Evolutionary conservation across 1,140 invertebrate genomes (phyloP).

Genomic region (Listronotus oregonensis): DNA sequence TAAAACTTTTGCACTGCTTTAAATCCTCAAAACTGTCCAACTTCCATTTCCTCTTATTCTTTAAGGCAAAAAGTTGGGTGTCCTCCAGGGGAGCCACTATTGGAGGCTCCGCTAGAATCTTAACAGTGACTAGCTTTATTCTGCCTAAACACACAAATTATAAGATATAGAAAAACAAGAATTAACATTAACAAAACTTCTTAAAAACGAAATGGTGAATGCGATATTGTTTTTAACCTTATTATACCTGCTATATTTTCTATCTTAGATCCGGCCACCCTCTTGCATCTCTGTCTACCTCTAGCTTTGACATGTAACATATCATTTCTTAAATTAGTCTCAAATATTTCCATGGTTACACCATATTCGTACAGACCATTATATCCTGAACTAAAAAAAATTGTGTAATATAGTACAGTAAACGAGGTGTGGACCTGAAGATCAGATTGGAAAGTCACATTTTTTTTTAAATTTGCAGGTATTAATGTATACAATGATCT

Average conservation of each 20-base stretch:
- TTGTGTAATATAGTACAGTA: conserved; percentile 20
- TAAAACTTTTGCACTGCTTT: conserved; percentile 41
- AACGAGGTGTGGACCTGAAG: neutral
- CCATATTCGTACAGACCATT: conserved; percentile 48
- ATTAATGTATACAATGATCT: too few relatives aligned
- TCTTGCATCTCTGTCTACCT: conserved; percentile 51
- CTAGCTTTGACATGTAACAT: conserved; percentile 51
- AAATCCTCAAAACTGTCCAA: conserved; percentile 39
- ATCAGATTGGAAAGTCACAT: too few relatives aligned
- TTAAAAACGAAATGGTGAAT: neutral
- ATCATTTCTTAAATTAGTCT: conserved; percentile 41
- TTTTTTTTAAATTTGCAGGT: too few relatives aligned
- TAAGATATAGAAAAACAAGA: neutral
- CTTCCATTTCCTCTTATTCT: conserved; percentile 35
- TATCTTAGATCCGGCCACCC: conserved; percentile 44
- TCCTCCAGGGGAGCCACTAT: conserved; percentile 46
- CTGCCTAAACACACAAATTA: conserved; percentile 18
- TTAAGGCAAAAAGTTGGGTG: conserved; percentile 48
- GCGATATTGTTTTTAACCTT: neutral
- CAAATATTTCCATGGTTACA: conserved; percentile 54
- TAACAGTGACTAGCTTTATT: conserved; percentile 47
- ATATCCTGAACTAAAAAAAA: conserved; percentile 37
- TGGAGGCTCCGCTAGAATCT: conserved; percentile 46
- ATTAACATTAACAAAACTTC: neutral
- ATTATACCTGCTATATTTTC: conserved; percentile 36